Percentiles rank a stretch among this genome's conserved stretches.
Evolutionary conservation across 2,888 invertebrate species (phyloP).

Genomic region (Leptogaster cylindrica): DNA sequence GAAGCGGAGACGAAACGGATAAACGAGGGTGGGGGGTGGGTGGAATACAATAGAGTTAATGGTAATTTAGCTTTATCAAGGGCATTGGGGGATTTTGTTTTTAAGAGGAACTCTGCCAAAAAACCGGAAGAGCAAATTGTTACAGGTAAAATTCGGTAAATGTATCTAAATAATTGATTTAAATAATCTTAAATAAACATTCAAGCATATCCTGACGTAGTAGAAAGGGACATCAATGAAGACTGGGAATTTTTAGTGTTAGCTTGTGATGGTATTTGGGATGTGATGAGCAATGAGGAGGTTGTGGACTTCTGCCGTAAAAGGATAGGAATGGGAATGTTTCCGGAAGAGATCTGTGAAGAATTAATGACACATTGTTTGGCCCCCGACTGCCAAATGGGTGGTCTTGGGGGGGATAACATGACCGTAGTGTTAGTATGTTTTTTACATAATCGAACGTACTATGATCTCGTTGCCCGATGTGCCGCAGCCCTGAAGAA

Average conservation of each 20-base stretch:
- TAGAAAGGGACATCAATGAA: slow-evolving; percentile 77
- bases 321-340: slow-evolving; percentile 79
- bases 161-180: neutral
- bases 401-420: slow-evolving; percentile 97
- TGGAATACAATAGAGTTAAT: slow-evolving; percentile 97
- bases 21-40: slow-evolving; percentile 94
- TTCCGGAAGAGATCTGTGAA: slow-evolving; percentile 95
- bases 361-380: slow-evolving; percentile 93
- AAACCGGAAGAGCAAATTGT: slow-evolving; percentile 95
- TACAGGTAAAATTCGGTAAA: slow-evolving; percentile 75
- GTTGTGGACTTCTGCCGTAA: slow-evolving; percentile 89
- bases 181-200: no score
- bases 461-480: slow-evolving; percentile 57
- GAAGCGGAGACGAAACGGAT: slow-evolving; percentile 87
- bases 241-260: slow-evolving; percentile 96
- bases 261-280: slow-evolving; percentile 99
- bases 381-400: slow-evolving; percentile 96
- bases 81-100: slow-evolving; percentile 96
- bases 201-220: slow-evolving; percentile 91
- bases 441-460: slow-evolving; percentile 64
- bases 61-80: slow-evolving; percentile 95
- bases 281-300: slow-evolving; percentile 94
- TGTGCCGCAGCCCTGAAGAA: slow-evolving; percentile 52
- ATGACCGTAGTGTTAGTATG: slow-evolving; percentile 96
- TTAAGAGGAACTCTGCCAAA: slow-evolving; percentile 88